Evolutionary conservation across 2,888 invertebrate genomes (phyloP).

Genomic region (Ceriagrion tenellum): DNA sequence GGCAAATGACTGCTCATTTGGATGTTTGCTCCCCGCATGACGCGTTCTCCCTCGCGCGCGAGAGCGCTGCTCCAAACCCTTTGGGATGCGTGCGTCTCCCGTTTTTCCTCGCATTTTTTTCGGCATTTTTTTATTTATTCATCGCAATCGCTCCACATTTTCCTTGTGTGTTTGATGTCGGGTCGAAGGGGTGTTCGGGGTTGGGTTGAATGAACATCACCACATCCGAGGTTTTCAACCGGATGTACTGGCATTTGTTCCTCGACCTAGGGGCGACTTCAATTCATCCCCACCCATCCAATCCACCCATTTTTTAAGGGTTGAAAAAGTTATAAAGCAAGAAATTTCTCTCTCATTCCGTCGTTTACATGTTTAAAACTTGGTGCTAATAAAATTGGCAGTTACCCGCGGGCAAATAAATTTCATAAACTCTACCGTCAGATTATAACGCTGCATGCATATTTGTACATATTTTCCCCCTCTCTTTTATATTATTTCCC

Average conservation of each 20-base stretch:
- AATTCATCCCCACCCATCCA: not conserved
- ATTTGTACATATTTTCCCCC: too few relatives aligned
- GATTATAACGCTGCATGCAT: not conserved
- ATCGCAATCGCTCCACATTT: not conserved
- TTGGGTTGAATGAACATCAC: not conserved
- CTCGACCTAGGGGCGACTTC: not conserved
- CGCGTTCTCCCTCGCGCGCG: not conserved
- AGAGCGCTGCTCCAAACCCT: not conserved
- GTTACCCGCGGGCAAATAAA: not conserved
- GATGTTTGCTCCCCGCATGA: conserved; percentile 3
- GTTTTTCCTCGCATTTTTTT: not conserved
- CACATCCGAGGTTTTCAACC: not conserved
- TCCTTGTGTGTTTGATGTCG: not conserved
- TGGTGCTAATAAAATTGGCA: not conserved
- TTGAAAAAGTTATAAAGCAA: not conserved
- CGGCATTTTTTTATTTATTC: not conserved
- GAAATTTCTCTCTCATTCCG: not conserved
- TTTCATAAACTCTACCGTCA: not conserved
- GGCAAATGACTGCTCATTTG: conserved; percentile 51
- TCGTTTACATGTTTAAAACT: not conserved
- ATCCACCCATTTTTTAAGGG: not conserved
- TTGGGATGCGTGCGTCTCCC: not conserved
- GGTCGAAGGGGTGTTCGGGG: not conserved
- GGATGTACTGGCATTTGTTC: not conserved
- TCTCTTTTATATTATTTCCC: not conserved